A percentile compares a stretch with the other conserved stretches of the same genome.
phyloP scores from a whole-genome alignment of 2,113 vertebrate genomes.

The Poeciliopsis prolifica region DNA sequence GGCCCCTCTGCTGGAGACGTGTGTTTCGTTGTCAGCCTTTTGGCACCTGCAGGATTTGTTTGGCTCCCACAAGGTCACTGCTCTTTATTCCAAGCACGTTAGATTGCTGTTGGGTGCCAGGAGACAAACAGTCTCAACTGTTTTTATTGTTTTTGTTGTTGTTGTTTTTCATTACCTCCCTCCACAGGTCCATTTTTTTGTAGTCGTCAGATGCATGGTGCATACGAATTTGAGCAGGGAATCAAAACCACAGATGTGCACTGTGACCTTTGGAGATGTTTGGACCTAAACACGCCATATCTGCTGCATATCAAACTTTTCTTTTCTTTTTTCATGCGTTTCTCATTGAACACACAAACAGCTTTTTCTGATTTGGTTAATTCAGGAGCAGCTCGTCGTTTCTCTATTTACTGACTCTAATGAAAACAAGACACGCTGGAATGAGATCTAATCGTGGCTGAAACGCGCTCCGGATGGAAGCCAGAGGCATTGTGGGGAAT shows the following conservation, averaged over 20 bases:
- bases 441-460: slow-evolving; percentile 2
- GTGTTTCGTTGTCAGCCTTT: slow-evolving; percentile 60
- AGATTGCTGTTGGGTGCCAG: slow-evolving; percentile 40
- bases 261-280: slow-evolving; percentile 9
- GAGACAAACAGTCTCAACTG: slow-evolving; percentile 52
- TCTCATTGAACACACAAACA: slow-evolving; percentile 15
- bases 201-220: slow-evolving; percentile 34
- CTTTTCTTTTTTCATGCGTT: not conserved
- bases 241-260: not conserved
- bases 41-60: slow-evolving; percentile 60
- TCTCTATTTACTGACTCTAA: slow-evolving; percentile 21
- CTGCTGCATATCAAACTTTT: slow-evolving; percentile 9
- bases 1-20: slow-evolving; percentile 45
- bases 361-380: slow-evolving; percentile 28
- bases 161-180: not conserved
- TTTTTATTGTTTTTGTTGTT: not conserved
- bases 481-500: not conserved
- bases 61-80: slow-evolving; percentile 63
- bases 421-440: slow-evolving; percentile 8
- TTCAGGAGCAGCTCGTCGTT: slow-evolving; percentile 23
- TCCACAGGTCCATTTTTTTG: slow-evolving; percentile 8
- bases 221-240: slow-evolving; percentile 41
- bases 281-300: slow-evolving; percentile 16
- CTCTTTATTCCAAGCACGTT: slow-evolving; percentile 65
- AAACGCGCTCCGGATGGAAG: slow-evolving; percentile 1